phyloP scores from a whole-genome alignment of 2,888 invertebrate species.

The Chrysina gloriosa region DNA sequence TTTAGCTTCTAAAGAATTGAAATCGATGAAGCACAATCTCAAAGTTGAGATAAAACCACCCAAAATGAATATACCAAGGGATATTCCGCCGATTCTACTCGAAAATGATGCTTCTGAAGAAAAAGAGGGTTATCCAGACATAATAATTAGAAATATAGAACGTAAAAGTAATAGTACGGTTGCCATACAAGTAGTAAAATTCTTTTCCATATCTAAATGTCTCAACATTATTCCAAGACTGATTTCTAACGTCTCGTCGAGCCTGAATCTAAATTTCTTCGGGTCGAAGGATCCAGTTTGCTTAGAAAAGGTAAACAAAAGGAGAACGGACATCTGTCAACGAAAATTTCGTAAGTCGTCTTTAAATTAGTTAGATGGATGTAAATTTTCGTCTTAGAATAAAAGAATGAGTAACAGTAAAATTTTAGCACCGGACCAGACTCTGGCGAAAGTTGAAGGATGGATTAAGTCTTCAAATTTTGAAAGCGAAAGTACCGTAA shows the following conservation, averaged over 20 bases:
- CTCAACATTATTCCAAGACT: constrained; percentile 34
- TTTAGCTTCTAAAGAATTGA: constrained; percentile 17
- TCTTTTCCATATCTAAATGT: constrained; percentile 39
- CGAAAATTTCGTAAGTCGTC: constrained; percentile 48
- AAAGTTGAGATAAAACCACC: constrained; percentile 28
- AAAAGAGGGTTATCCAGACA: constrained; percentile 4
- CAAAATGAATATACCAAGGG: constrained; percentile 19
- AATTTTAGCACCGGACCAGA: constrained; percentile 23
- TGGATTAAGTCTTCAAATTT: constrained; percentile 62
- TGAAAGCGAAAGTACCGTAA: constrained; percentile 37
- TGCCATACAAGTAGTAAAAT: constrained; percentile 41
- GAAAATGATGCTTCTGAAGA: constrained; percentile 3
- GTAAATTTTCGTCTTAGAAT: constrained; percentile 49
- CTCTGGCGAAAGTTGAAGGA: constrained; percentile 53
- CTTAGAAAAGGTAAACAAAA: constrained; percentile 3
- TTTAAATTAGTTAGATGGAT: constrained; percentile 42
- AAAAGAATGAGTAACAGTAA: constrained; percentile 47
- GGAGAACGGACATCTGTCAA: constrained; percentile 33
- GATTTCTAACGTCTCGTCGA: constrained; percentile 20
- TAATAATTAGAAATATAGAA: constrained; percentile 37
- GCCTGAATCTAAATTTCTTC: constrained; percentile 17
- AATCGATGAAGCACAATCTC: constrained; percentile 20
- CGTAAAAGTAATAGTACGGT: constrained; percentile 12
- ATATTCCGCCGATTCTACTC: constrained; percentile 29
- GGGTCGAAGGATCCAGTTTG: background rate